Base-by-base conservation (phyloP, 2,888 invertebrate genomes). In the Piscicola geometra region DNA sequence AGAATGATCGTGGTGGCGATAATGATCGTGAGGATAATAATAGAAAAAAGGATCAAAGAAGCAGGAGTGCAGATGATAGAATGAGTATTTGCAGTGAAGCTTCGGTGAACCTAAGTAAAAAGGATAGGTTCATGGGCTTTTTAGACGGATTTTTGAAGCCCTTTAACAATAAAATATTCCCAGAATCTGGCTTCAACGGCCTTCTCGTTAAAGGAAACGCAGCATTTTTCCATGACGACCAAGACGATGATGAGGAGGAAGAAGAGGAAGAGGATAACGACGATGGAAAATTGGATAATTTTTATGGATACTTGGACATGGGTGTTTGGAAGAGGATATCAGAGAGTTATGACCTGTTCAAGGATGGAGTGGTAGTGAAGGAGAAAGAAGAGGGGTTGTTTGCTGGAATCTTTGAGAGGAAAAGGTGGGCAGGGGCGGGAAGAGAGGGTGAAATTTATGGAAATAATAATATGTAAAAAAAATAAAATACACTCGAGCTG, bases 301-400 rank as follows among this genome's bases (percentile, higher is more conserved):
- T 56, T 3, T 56, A 25, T 25, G 25, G 25, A 3, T 56, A 18
- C n/a, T 9, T 56, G 60, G 60, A 56, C 25, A 56, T 56, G 25
- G 21, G n/a, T 9, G 60, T 56, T 3, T 56, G 60, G 60, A 56
- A 56, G n/a, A 56, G n/a, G n/a, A 56, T 56, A 56, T 56, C n/a
- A 5, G 60, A 56, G 5, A n/a, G 60, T 18, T 56, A 3, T 56
- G 60, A n/a, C n/a, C n/a, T 56, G 5, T 21, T 56, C 12, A 56
- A 56, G n/a, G 25, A 56, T 56, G 60, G 5, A 25, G n/a, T 3
- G 3, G 60, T 3, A 25, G n/a, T 18, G 25, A 56, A 56, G 25
- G n/a, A 56, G 25, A 56, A 25, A 25, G n/a, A 56, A 56, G 60
- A 56, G 5, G 25, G 60, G 5, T 15, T 56, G 9, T 56, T 56